Evolutionary conservation across 2,113 vertebrate species (phyloP).

Genomic region (Syrmaticus mikado): DNA sequence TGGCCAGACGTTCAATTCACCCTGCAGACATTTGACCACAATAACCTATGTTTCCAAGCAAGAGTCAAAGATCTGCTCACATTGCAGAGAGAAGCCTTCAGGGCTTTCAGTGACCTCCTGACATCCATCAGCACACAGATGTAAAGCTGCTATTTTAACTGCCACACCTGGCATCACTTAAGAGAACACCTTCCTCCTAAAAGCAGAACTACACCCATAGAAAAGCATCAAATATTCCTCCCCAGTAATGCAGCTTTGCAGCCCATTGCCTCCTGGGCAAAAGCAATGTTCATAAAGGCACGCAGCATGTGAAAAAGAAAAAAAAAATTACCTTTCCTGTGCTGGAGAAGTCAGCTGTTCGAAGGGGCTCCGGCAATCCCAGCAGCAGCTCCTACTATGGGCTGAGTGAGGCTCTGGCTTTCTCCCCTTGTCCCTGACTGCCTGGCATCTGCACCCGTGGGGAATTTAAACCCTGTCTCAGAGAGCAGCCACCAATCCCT

Average conservation of each 20-base stretch:
- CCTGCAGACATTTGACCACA: not conserved
- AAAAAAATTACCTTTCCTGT: slow-evolving; percentile 57
- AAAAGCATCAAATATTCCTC: not conserved
- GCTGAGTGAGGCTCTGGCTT: not conserved
- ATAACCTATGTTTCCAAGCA: not conserved
- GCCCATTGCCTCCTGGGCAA: not conserved
- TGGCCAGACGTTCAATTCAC: not conserved
- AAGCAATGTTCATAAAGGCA: not conserved
- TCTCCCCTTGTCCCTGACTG: slow-evolving; percentile 23
- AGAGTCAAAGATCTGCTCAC: not conserved
- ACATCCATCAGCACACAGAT: not conserved
- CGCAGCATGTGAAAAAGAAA: not conserved
- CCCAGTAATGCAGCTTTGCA: not conserved
- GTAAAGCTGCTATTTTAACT: not conserved
- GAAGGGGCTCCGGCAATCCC: not conserved
- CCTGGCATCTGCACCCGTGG: slow-evolving; percentile 8
- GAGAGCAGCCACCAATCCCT: slow-evolving; percentile 62
- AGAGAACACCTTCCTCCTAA: not conserved
- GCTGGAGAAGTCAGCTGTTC: not conserved
- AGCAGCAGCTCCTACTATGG: not conserved
- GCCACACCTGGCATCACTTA: not conserved
- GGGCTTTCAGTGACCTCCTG: not conserved
- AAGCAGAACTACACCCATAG: not conserved
- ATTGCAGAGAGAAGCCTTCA: not conserved
- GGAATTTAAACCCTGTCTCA: slow-evolving; percentile 80